phyloP scores from a whole-genome alignment of 2,113 vertebrate genomes.

The Sturnus vulgaris region DNA sequence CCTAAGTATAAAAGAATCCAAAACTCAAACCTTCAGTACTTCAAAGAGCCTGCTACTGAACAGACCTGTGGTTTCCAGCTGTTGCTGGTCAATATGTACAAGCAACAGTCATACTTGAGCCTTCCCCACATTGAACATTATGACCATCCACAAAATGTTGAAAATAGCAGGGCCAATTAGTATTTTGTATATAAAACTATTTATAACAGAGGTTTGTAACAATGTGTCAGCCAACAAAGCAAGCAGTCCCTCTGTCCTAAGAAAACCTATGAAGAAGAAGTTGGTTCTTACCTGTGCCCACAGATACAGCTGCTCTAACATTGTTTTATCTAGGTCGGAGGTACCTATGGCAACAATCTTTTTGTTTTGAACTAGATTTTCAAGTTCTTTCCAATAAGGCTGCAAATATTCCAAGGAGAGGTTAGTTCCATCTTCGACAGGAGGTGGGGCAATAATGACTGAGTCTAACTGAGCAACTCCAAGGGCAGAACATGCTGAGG shows the following conservation, averaged over 20 bases:
- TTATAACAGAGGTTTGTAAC: background rate
- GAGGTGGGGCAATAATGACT: constrained; percentile 89
- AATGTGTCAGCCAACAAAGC: background rate
- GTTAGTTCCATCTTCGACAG: constrained; percentile 76
- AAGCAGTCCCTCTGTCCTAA: background rate
- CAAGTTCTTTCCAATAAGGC: constrained; percentile 90
- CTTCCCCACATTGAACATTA: background rate
- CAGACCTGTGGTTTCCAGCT: background rate
- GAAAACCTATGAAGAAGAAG: background rate
- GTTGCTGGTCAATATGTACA: accelerated
- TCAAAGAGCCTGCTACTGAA: background rate
- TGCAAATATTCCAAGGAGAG: constrained; percentile 87
- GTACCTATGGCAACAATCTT: constrained; percentile 92
- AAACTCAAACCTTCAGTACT: background rate
- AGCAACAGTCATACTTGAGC: background rate
- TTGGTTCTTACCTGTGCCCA: constrained; percentile 88
- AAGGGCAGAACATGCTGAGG: constrained; percentile 83
- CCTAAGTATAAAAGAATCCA: background rate
- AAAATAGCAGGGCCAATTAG: background rate
- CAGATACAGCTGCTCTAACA: constrained; percentile 90
- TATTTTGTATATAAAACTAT: background rate
- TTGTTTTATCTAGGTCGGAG: constrained; percentile 92
- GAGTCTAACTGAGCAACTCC: constrained; percentile 93
- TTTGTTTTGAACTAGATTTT: constrained; percentile 85
- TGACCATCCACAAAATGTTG: background rate